Evolutionary conservation across 2,113 vertebrate genomes (phyloP), one percentile per base, ranked within the genome.

Genomic region (Potamarius usumacintae): DNA sequence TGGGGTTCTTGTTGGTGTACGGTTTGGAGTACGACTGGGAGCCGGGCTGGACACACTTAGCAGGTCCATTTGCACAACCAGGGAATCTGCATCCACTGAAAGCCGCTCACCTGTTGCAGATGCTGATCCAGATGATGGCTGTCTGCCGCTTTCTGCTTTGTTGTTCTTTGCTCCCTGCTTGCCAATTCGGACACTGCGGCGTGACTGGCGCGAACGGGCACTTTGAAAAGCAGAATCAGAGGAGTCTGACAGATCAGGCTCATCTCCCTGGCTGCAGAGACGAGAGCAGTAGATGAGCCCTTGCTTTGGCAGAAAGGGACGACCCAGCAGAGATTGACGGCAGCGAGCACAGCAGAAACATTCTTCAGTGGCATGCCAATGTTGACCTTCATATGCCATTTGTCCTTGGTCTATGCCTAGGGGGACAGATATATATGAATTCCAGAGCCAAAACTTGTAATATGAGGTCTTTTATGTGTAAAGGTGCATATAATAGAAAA

Each of bases 391-490:
- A 0, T 99, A 99, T 0, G 98, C 98, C 98, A 99, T 99, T 91
- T 99, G 98, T 79, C 98, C 98, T 92, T 99, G 98, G 94, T 99
- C 98, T 1, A 99, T 99, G n/a, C 98, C 98, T 99, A 87, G 71
- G 53, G n/a, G 63, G 42, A 50, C 30, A 85, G 12, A 52, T n/a
- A 50, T 9, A 88, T 62, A 30, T 83, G 12, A 72, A 22, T 85
- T 82, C 72, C 12, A 14, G 9, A 60, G 27, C 18, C 5, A 58
- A 81, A 18, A 11, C 78, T 25, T 62, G 12, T 30, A 58, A 27
- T n/a, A 34, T 57, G 55, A n/a, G 27, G 4, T 58, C 15, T 58
- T 9, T 79, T 30, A 60, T 20, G 30, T 42, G 27, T 81, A 81
- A 81, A 58, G n/a, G 30, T 30, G 78, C n/a, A 30, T 57, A 20